Conservation (phyloP, 2,888 invertebrate genomes). For the Diabrotica balteata region DNA sequence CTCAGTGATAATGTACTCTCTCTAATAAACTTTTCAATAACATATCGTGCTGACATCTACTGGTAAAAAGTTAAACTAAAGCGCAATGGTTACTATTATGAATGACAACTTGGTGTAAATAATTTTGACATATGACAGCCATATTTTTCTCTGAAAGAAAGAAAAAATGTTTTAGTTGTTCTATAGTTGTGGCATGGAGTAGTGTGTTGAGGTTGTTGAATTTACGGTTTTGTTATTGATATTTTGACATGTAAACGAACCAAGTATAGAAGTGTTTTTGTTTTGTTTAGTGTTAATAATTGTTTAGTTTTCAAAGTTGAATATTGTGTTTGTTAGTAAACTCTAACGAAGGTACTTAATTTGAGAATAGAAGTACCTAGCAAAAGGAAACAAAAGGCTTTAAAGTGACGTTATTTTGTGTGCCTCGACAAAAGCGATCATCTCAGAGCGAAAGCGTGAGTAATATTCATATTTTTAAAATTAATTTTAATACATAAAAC, state of each 20-base stretch:
- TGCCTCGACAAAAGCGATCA: conserved; percentile 68
- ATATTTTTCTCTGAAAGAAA: conserved; percentile 9
- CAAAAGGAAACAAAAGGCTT: conserved; percentile 44
- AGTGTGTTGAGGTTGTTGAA: conserved; percentile 14
- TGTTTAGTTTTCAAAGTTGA: conserved; percentile 30
- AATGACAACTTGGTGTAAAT: not conserved
- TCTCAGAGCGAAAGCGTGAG: conserved; percentile 66
- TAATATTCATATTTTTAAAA: conserved; percentile 34
- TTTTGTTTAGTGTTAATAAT: conserved; percentile 32
- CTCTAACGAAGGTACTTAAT: conserved; percentile 13
- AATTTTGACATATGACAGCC: conserved; percentile 15
- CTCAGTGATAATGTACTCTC: no score
- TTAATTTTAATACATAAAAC: not conserved
- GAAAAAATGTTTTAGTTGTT: conserved; percentile 26
- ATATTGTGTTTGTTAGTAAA: conserved; percentile 19
- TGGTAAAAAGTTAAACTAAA: no score
- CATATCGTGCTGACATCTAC: no score
- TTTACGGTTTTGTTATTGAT: conserved; percentile 26
- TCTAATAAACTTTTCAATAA: no score
- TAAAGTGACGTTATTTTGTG: conserved; percentile 67
- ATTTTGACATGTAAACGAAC: conserved; percentile 36
- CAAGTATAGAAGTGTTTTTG: conserved; percentile 31
- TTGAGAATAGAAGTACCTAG: conserved; percentile 23
- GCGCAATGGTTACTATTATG: no score
- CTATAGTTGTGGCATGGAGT: conserved; percentile 5